Base-by-base conservation (phyloP, 1,140 invertebrate genomes). In the Orussus abietinus region DNA sequence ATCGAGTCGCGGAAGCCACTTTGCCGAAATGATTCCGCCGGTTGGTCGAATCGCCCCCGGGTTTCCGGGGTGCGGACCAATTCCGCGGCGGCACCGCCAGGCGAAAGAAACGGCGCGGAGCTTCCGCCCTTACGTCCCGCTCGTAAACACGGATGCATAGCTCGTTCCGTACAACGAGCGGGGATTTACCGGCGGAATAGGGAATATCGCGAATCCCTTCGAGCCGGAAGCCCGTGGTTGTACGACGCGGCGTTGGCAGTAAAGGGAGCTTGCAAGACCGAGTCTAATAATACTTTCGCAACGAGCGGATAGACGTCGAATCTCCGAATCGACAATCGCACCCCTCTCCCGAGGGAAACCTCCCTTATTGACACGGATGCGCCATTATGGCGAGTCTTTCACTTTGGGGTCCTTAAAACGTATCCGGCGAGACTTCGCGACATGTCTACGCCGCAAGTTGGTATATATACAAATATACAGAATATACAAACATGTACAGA, bases 151-250 rank as follows among this genome's bases (percentile, higher is more conserved):
- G n/a, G 22, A 25, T n/a, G 22, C 22, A 25, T 7, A 25, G 22
- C 22, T 25, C 42, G 36, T 47, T 43, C 13, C 6, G 19, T 13
- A 44, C 20, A 44, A 40, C 41, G 35, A 42, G 45, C 29, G 11
- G n/a, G 22, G 20, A 44, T 53, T 43, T 47, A 42, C 39, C 39
- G 38, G 30, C 14, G 39, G 34, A 37, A 47, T 44, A 38, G 42
- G 34, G 30, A 53, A 51, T 53, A 51, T 51, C 29, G 26, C 12
- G 35, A 19, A 20, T 22, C 4, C 12, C 36, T 38, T 25, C 22
- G 19, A 21, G 38, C 41, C 9, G 21, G 34, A 47, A 49, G 42
- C 25, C 14, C 25, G 12, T n/a, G n/a, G n/a, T n/a, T n/a, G n/a
- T n/a, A n/a, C 18, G 28, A 15, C 45, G 25, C 43, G 45, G 38